Evolutionary conservation across 2,113 vertebrate genomes (phyloP), one percentile per base, ranked within the genome.

Genomic region (Elgaria multicarinata): DNA sequence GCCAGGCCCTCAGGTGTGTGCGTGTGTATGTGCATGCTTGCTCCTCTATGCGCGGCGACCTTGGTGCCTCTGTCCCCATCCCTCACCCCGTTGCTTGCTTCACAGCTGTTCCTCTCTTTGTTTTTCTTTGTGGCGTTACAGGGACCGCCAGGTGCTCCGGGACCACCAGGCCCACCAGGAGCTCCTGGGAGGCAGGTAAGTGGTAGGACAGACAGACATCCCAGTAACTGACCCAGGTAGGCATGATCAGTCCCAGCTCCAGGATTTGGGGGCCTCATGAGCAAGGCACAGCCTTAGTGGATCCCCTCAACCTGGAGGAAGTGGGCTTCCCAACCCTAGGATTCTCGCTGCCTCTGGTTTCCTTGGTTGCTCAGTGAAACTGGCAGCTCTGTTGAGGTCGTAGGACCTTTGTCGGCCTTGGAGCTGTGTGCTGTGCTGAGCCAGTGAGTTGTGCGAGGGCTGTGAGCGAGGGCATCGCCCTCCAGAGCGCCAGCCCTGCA

Each of bases 111-210:
- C 42, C 75, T 88, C 24, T 90, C 85, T 82, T 90, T 44, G 53
- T 69, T 12, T 42, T 39, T 2, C 89, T 85, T 89, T 91, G 90
- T 44, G 88, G 58, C 96, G 42, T 93, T 88, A 39, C 92, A 99
- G 99, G 98, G 99, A 13, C 99, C 98, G 5, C 99, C 99, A 0
- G 98, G 99, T 55, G 98, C 97, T 8, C 98, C 99, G 0, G 99
- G 99, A 1, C 97, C 97, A 4, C 97, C 98, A 0, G 99, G 98
- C 0, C 96, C 97, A 0, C 97, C 87, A 1, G 99, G 99, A 92
- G 92, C 95, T 69, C 97, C 98, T 0, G 99, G 99, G 3, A 96
- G 96, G 18, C 98, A 99, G 98, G 99, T 99, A 97, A 97, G 90
- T 0, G 2, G 1, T 26, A 13, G 55, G 22, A 36, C 8, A 16